These are phyloP conservation scores for Linhomoeus sp. DNA, from an alignment of 2,888 invertebrate species.

Conservation along the genomic window DNA sequence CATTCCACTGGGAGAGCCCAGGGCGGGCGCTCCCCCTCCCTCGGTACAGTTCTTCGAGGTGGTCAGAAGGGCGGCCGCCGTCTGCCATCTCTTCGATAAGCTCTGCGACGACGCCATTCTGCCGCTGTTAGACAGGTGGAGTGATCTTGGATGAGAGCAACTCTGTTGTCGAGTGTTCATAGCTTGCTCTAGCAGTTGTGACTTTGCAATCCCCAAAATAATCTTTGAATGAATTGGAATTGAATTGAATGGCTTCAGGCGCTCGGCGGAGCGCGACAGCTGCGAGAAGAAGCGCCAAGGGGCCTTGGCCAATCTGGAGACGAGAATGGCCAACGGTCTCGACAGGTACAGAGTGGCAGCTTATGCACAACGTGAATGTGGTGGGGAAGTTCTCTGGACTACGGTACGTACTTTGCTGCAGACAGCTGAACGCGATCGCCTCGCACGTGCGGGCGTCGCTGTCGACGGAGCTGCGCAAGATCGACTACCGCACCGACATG, in stretches of 20 bases:
- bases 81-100: slow-evolving; percentile 75
- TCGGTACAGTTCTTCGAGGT: slow-evolving; percentile 72
- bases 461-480: slow-evolving; percentile 78
- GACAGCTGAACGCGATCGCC: slow-evolving; percentile 63
- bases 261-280: not conserved
- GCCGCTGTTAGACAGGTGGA: slow-evolving; percentile 60
- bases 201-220: too few relatives aligned
- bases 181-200: too few relatives aligned
- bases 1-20: slow-evolving; percentile 47
- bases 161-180: too few relatives aligned
- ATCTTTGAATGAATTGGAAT: too few relatives aligned
- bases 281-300: not conserved
- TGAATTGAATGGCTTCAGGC: too few relatives aligned
- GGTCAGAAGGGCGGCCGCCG: slow-evolving; percentile 56
- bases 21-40: slow-evolving; percentile 61
- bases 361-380: too few relatives aligned
- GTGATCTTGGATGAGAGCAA: too few relatives aligned
- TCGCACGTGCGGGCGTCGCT: slow-evolving; percentile 76
- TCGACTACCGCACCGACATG: slow-evolving; percentile 50
- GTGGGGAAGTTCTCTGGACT: not conserved
- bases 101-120: slow-evolving; percentile 70
- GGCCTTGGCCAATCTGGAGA: slow-evolving; percentile 42
- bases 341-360: slow-evolving; percentile 22
- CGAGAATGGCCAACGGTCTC: slow-evolving; percentile 54
- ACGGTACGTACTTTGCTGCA: slow-evolving; percentile 6